These are phyloP conservation scores for Hydropotes inermis DNA, from an alignment of 2,113 vertebrate species.

Conservation along the genomic window DNA sequence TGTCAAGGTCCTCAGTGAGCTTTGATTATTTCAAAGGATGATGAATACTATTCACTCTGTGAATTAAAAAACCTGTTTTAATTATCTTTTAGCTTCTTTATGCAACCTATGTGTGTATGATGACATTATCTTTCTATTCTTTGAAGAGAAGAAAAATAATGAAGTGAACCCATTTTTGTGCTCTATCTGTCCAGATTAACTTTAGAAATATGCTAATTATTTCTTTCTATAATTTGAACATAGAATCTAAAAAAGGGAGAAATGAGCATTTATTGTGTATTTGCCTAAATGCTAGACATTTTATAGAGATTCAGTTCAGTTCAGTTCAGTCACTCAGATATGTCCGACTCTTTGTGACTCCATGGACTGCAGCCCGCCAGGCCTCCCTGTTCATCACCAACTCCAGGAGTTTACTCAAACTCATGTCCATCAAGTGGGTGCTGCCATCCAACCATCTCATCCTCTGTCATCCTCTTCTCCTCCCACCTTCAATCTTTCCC, in stretches of 20 bases:
- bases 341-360: neutral
- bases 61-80: neutral
- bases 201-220: neutral
- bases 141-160: neutral
- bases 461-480: neutral
- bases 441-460: neutral
- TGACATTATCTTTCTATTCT: neutral
- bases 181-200: neutral
- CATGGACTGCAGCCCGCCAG: rapidly evolving
- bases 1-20: no score
- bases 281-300: neutral
- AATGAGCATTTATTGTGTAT: neutral
- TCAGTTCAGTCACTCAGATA: neutral
- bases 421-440: neutral
- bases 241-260: neutral
- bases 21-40: neutral
- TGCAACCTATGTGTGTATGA: neutral
- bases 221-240: neutral
- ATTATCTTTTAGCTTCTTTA: neutral
- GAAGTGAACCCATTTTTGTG: neutral
- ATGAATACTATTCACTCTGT: neutral
- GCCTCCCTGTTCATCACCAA: neutral
- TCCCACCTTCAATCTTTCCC: neutral
- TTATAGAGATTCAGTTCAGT: neutral
- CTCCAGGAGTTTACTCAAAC: neutral